Base-by-base conservation (phyloP, 2,797 vertebrate species). In the Macropodus opercularis region DNA sequence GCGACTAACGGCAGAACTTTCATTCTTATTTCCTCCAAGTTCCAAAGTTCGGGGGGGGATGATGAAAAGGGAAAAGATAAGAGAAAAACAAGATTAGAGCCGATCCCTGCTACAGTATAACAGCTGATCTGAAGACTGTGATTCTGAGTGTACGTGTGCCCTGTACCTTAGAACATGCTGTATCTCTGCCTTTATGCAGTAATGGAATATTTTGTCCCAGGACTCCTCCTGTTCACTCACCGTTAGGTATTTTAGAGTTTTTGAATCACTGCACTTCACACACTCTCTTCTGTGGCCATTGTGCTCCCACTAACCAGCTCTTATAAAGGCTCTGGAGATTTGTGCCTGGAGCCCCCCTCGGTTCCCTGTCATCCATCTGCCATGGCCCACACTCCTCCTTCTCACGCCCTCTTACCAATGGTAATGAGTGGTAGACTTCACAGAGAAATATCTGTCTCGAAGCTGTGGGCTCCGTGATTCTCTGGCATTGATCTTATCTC, bases 371-470 rank as follows among this genome's bases (percentile, higher is more conserved):
- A 86, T 86, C 79, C 81, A 81, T 82, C 83, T 81, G 72, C 82
- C 80, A 83, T 73, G 62, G 72, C 79, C 73, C 71, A 68, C 70
- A 65, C 72, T 64, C 57, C 61, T 40, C 46, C 41, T 58, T 50
- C 69, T 42, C 14, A 9, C 70, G 36, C 69, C 64, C 77, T 72
- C 78, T 77, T 76, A 77, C 75, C 78, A 68, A 86, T 81, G 83
- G 75, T 90, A 89, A 90, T 91, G 85, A 89, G 79, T 77, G 71
- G 78, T 77, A 75, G 86, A 87, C 85, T 88, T 90, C 85, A 86
- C 81, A 84, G 79, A 83, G 81, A 79, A 84, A 75, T 77, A 75
- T 83, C 77, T 72, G 70, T 81, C 77, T 85, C 83, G 62, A 87
- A 87, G 74, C 60, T 9, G 52, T 23, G 36, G n/a, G 52, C 71